phyloP scores from a whole-genome alignment of 2,888 invertebrate species.

The Heliconius cydno region DNA sequence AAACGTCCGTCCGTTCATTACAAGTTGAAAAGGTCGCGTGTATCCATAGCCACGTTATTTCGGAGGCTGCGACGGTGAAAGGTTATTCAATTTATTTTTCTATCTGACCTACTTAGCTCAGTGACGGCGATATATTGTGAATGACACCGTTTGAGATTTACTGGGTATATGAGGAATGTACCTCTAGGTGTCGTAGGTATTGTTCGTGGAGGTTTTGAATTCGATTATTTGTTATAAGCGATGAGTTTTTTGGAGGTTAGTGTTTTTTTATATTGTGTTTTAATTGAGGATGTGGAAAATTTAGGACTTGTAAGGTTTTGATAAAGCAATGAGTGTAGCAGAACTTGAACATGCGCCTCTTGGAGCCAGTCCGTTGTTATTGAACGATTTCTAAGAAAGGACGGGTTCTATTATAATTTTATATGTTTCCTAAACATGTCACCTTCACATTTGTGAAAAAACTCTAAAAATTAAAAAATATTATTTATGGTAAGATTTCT shows the following conservation, averaged over 20 bases:
- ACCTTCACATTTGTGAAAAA: too few relatives aligned
- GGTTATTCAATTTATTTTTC: conserved; percentile 45
- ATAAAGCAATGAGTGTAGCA: too few relatives aligned
- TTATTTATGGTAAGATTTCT: too few relatives aligned
- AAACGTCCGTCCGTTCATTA: conserved; percentile 24
- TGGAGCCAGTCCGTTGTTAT: too few relatives aligned
- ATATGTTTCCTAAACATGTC: too few relatives aligned
- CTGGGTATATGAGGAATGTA: neutral
- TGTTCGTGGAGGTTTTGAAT: neutral
- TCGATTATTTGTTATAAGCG: neutral
- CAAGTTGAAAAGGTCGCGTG: conserved; percentile 31
- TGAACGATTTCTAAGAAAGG: too few relatives aligned
- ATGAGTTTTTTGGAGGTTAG: neutral
- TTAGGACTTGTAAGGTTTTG: too few relatives aligned
- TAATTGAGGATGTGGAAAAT: too few relatives aligned
- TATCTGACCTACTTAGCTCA: conserved; percentile 24
- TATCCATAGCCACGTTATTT: conserved; percentile 44
- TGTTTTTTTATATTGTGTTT: neutral
- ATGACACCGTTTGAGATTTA: conserved; percentile 14
- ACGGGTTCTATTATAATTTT: too few relatives aligned
- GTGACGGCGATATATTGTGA: conserved; percentile 16
- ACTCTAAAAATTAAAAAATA: too few relatives aligned
- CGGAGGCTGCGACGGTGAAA: conserved; percentile 33
- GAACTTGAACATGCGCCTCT: too few relatives aligned
- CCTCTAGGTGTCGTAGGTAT: neutral